Evolutionary conservation across 2,888 invertebrate genomes (phyloP).

Genomic region (Corbicula japonica): DNA sequence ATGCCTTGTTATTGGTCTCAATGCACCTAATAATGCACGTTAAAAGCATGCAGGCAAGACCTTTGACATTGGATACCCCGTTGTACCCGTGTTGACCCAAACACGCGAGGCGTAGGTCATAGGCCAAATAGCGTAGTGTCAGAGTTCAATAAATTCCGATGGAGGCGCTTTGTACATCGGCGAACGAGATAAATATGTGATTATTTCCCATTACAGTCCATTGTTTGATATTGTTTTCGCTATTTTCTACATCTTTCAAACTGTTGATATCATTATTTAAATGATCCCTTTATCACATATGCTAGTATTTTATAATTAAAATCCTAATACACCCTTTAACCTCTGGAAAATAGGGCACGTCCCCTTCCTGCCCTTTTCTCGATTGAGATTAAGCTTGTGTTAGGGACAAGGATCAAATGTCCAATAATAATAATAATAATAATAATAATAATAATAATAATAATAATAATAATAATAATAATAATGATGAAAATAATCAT

Average conservation of each 20-base stretch:
- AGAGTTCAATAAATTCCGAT: constrained; percentile 41
- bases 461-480: no score
- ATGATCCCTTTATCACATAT: constrained; percentile 39
- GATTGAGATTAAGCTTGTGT: no score
- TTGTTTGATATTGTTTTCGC: constrained; percentile 44
- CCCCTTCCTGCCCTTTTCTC: no score
- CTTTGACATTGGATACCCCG: constrained; percentile 47
- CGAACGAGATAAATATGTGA: constrained; percentile 37
- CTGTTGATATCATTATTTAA: constrained; percentile 52
- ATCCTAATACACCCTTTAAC: constrained; percentile 48
- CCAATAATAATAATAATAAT: no score
- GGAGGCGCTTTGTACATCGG: constrained; percentile 32
- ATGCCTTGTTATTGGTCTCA: neutral
- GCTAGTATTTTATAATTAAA: constrained; percentile 57
- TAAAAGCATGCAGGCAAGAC: constrained; percentile 49
- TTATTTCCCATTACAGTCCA: constrained; percentile 50
- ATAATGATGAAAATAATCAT: no score
- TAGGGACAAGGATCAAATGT: no score
- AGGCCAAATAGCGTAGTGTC: constrained; percentile 39
- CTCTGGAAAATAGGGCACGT: neutral
- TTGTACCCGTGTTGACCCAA: constrained; percentile 46
- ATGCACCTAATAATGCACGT: constrained; percentile 35
- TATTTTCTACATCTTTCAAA: constrained; percentile 37
- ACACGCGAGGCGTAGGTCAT: constrained; percentile 55
- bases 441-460: no score